Evolutionary conservation across 1,140 invertebrate genomes (phyloP).

Genomic region (Heliconius congener): DNA sequence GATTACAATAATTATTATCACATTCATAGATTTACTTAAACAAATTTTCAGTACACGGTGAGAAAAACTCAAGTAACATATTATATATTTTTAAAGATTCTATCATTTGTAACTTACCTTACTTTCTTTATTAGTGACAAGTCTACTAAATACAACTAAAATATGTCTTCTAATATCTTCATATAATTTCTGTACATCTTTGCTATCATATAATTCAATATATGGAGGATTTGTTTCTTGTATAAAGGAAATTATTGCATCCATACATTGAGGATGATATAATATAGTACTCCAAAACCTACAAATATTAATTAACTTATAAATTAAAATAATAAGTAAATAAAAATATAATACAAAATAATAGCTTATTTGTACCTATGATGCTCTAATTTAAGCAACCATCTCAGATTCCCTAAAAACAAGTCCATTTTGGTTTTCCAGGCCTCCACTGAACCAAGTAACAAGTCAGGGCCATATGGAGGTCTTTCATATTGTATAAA

Average conservation of each 20-base stretch:
- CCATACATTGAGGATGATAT: conserved; percentile 85
- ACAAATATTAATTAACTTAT: background rate
- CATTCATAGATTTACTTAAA: no score
- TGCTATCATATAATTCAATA: conserved; percentile 74
- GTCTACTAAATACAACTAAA: conserved; percentile 86
- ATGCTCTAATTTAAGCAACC: conserved; percentile 68
- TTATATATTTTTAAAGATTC: background rate
- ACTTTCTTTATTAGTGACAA: conserved; percentile 89
- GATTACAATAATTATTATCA: no score
- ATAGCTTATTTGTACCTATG: conserved; percentile 55
- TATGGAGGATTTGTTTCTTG: conserved; percentile 88
- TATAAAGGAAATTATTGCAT: conserved; percentile 86
- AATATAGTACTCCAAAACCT: conserved; percentile 93
- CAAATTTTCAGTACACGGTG: no score
- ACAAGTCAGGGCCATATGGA: conserved; percentile 51
- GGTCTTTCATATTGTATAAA: conserved; percentile 68
- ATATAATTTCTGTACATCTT: conserved; percentile 68
- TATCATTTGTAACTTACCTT: conserved; percentile 70
- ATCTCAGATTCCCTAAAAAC: conserved; percentile 71
- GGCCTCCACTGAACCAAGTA: conserved; percentile 64
- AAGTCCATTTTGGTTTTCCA: conserved; percentile 68
- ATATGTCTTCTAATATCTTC: conserved; percentile 84
- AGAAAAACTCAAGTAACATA: no score
- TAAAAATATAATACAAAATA: background rate
- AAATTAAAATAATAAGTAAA: background rate